Base-by-base conservation (phyloP, 2,797 vertebrate species). In the Hippopotamyrus pictus region DNA sequence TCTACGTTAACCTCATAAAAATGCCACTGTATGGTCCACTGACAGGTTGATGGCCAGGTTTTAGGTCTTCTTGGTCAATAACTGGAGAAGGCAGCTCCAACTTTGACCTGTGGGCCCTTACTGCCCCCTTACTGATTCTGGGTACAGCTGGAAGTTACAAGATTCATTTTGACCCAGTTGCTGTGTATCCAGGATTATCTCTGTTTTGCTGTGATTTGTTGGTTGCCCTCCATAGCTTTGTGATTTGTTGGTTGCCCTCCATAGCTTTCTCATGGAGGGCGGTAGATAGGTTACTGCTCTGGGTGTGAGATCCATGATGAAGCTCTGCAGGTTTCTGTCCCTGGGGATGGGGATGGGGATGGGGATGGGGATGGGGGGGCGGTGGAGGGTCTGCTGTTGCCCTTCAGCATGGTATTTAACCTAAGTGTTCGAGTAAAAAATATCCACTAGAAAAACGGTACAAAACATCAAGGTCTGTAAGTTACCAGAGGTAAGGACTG, bases 391-490 rank as follows among this genome's bases (percentile, higher is more conserved):
- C 33, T 37, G 14, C 22, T 44, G 50, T 37, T 41, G 85, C 51
- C 85, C 85, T 87, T 57, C 11, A 59, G 85, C 51, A 57, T 17
- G 33, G 33, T 86, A 84, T 22, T 48, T 84, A 87, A 87, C 85
- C 85, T 87, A 54, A 87, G 17, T 84, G 46, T 50, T 73, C 4
- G 82, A 41, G 17, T n/a, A 44, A 44, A n/a, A 51, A 84, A 48
- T 11, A 57, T 14, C 29, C 51, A 57, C 14, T 51, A 54, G 14
- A 12, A 86, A 53, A 86, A 19, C 4, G 37, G 14, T 53, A 17
- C 48, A 54, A 17, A 33, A 53, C 22, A 17, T 54, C 25, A 33
- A 57, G 14, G 14, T 25, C 9, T 86, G 51, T 57, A 86, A 86
- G 14, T 86, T 50, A 87, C 17, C 33, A 41, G 37, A 53, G 12